Evolutionary conservation across 2,113 vertebrate genomes (phyloP).

Genomic region (Sylvicapra grimmia): DNA sequence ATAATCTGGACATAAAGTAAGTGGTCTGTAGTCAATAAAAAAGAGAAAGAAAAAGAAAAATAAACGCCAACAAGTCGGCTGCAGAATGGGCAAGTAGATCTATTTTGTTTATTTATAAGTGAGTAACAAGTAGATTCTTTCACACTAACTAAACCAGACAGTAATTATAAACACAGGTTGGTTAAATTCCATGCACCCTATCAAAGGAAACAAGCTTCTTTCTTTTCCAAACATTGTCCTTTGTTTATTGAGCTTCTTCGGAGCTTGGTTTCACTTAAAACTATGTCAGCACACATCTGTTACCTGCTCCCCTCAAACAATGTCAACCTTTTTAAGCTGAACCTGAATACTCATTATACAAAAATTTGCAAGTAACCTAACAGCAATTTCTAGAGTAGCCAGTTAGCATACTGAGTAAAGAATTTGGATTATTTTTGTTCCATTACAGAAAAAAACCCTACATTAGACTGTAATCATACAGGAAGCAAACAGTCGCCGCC

Average conservation of each 20-base stretch:
- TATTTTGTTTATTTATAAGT: conserved; percentile 85
- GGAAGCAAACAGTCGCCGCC: conserved; percentile 76
- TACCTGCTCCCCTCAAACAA: conserved; percentile 76
- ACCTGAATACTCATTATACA: conserved; percentile 80
- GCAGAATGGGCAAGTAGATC: conserved; percentile 77
- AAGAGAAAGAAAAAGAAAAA: conserved; percentile 78
- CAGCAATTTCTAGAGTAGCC: conserved; percentile 70
- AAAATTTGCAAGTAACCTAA: conserved; percentile 77
- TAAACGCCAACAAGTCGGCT: conserved; percentile 74
- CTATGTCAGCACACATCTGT: conserved; percentile 83
- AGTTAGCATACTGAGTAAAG: conserved; percentile 74
- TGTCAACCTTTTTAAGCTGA: conserved; percentile 82
- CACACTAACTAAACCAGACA: conserved; percentile 83
- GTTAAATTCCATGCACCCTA: conserved; percentile 83
- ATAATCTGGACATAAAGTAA: conserved; percentile 76
- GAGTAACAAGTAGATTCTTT: conserved; percentile 85
- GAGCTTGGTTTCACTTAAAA: conserved; percentile 86
- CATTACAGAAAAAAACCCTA: conserved; percentile 73
- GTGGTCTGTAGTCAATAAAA: conserved; percentile 77
- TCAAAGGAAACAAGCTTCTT: conserved; percentile 87
- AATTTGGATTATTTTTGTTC: conserved; percentile 80
- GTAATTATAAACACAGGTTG: conserved; percentile 88
- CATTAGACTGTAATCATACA: conserved; percentile 75
- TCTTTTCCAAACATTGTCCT: conserved; percentile 88
- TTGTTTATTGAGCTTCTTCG: conserved; percentile 86